Percentiles rank a stretch among this genome's conserved stretches.
These are phyloP conservation scores for Liposcelis brunnea DNA, from an alignment of 2,888 invertebrate genomes.

Conservation along the genomic window DNA sequence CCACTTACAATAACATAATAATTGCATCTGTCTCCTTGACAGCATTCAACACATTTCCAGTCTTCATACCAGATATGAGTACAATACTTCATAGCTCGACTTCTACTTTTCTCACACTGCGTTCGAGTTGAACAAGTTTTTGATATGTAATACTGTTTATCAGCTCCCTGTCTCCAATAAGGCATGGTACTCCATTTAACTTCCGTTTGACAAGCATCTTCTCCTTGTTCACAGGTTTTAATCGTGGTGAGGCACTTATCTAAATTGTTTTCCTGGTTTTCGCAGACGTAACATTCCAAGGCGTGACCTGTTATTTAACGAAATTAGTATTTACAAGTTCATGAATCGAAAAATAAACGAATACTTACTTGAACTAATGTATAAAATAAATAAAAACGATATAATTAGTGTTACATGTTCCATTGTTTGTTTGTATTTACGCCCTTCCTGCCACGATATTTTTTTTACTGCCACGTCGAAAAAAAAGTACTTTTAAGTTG, in stretches of 20 bases:
- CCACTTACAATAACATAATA: constrained; percentile 85
- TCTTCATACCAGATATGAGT: constrained; percentile 91
- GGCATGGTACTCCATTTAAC: constrained; percentile 91
- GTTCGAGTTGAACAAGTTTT: constrained; percentile 73
- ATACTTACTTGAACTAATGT: too few species aligned
- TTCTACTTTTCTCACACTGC: constrained; percentile 55
- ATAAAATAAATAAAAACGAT: too few species aligned
- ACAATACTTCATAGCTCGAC: constrained; percentile 56
- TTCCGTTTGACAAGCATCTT: constrained; percentile 75
- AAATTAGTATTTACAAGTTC: too few species aligned
- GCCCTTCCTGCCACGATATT: too few species aligned
- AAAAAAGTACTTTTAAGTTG: too few species aligned
- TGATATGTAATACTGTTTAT: constrained; percentile 83
- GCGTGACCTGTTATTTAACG: constrained; percentile 34
- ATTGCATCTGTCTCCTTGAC: constrained; percentile 89
- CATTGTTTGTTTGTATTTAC: too few species aligned
- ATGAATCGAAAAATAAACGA: too few species aligned
- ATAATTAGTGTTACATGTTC: too few species aligned
- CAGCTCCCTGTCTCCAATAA: constrained; percentile 84
- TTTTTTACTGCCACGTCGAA: too few species aligned
- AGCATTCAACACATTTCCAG: constrained; percentile 93
- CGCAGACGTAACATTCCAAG: constrained; percentile 90
- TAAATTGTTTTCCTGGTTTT: constrained; percentile 76
- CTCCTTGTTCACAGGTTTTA: constrained; percentile 70
- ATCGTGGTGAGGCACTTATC: constrained; percentile 88